Base-by-base conservation (phyloP, 2,113 vertebrate genomes). In the Leuciscus idus region DNA sequence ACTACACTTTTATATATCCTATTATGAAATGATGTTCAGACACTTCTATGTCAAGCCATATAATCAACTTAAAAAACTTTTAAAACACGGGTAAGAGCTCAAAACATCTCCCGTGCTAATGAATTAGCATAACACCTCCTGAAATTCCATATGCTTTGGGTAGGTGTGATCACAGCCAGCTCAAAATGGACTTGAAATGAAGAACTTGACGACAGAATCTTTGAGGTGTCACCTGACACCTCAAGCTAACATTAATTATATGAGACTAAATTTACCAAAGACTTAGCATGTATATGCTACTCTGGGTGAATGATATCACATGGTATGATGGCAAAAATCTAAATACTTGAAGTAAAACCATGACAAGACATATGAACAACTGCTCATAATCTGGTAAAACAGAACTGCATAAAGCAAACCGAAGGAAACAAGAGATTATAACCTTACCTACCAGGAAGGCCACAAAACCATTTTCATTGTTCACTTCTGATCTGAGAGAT, bases 91-190 rank as follows among this genome's bases (percentile, higher is more conserved):
- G 19, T 28, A 61, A 66, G 28, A 85, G 59, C 74, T 52, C 57
- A 84, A 21, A 81, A 83, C 78, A 48, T 39, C 39, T 81, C 87
- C 57, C 70, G 64, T 59, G 84, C 33, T 88, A 88, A 88, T 84
- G 86, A 87, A 85, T 39, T 81, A 84, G 33, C 17, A 85, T 52
- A 68, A 85, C 84, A 76, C 39, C 59, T 50, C 57, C 61, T 59
- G 36, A 83, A 79, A 77, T 74, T 64, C 46, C 48, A 48, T 59
- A 17, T 28, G 78, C 80, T 79, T 62, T 48, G 59, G 33, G 43
- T 30, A 59, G 59, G 80, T 86, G 87, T 86, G 84, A 88, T 88
- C 84, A 73, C 87, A 83, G 64, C 55, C 43, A 77, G 57, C 57
- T 84, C 39, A 50, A 64, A 64, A 64, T 36, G 21, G 39, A 66